These are phyloP conservation scores for Hypsopygia costalis DNA, from an alignment of 2,888 invertebrate species.

Conservation along the genomic window DNA sequence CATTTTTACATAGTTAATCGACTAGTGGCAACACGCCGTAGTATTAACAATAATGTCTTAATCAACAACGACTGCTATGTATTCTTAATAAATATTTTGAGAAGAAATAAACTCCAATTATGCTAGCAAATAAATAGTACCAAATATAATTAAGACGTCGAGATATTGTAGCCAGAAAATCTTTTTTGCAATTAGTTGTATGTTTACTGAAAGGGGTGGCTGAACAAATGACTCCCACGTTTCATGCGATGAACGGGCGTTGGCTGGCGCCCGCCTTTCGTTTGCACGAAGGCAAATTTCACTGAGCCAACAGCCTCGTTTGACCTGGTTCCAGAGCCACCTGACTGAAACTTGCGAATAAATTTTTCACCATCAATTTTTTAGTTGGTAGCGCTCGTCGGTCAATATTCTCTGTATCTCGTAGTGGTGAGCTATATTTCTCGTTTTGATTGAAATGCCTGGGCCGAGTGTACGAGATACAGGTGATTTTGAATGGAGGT, in stretches of 20 bases:
- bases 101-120: no score
- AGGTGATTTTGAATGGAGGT: no score
- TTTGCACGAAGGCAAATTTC: constrained; percentile 37
- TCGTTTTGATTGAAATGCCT: background rate
- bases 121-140: background rate
- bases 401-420: background rate
- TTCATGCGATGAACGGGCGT: constrained; percentile 36
- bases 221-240: constrained; percentile 17
- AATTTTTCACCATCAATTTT: background rate
- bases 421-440: background rate
- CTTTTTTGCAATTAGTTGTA: constrained; percentile 35
- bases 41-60: no score
- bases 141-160: background rate
- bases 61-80: no score
- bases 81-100: no score
- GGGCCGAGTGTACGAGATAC: no score
- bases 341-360: constrained; percentile 2
- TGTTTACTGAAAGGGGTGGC: constrained; percentile 29
- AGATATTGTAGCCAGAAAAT: constrained; percentile 15
- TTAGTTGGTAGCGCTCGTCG: background rate
- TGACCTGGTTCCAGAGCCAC: background rate
- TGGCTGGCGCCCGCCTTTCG: constrained; percentile 26
- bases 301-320: constrained; percentile 18
- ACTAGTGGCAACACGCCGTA: no score
- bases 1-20: no score